Evolutionary conservation across 2,888 invertebrate genomes (phyloP).

Genomic region (Pollenia labialis): DNA sequence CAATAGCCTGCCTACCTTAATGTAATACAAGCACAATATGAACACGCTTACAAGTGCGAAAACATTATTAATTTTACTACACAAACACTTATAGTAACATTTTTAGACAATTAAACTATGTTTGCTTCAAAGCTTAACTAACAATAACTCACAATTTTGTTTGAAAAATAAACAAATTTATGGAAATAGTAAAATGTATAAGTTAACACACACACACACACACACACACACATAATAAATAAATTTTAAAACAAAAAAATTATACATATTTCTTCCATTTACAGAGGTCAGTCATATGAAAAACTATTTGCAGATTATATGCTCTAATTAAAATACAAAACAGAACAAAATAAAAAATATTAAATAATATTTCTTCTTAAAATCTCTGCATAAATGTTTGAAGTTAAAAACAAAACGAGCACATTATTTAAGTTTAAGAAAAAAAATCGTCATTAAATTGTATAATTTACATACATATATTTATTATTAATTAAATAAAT

Average conservation of each 20-base stretch:
- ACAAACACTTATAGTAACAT: not conserved
- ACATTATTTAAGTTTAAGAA: conserved; percentile 37
- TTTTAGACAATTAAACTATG: not conserved
- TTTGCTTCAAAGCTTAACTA: conserved; percentile 25
- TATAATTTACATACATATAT: conserved; percentile 24
- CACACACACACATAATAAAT: conserved; percentile 13
- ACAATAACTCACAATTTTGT: conserved; percentile 15
- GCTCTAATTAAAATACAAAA: conserved; percentile 73
- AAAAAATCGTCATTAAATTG: conserved; percentile 33
- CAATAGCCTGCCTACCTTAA: not conserved
- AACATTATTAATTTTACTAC: not conserved
- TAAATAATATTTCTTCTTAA: conserved; percentile 36
- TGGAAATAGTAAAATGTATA: conserved; percentile 46
- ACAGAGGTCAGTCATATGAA: conserved; percentile 81
- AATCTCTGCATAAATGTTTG: conserved; percentile 41
- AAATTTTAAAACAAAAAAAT: conserved; percentile 38
- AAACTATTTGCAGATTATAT: conserved; percentile 81
- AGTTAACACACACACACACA: conserved; percentile 14
- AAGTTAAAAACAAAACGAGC: conserved; percentile 21
- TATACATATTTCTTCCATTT: conserved; percentile 77
- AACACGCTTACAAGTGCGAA: not conserved
- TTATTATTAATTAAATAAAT: conserved; percentile 37
- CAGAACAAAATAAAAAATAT: conserved; percentile 41
- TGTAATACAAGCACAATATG: conserved; percentile 2
- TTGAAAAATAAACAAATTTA: conserved; percentile 24